Conservation (phyloP, 2,888 invertebrate genomes). For the Ametastegia equiseti region DNA sequence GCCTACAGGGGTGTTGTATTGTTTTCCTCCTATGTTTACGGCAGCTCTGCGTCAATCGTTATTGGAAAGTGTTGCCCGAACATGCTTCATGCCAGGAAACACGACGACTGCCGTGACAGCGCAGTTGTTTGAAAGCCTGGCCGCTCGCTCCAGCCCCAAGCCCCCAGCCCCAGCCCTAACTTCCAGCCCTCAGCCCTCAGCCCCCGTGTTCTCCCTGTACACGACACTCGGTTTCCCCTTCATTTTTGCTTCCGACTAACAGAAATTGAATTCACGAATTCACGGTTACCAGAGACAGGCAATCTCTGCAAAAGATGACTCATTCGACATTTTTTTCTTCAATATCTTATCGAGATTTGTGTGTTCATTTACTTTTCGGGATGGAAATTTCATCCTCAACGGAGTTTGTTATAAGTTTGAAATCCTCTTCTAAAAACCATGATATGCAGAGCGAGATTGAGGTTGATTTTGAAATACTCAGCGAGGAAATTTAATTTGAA, state of each 20-base stretch:
- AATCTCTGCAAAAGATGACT: conserved; percentile 4
- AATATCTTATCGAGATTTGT: not conserved
- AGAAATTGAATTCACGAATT: conserved; percentile 21
- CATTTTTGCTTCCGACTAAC: not conserved
- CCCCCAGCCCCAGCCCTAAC: not conserved
- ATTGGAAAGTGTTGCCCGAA: conserved; percentile 41
- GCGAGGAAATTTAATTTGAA: not conserved
- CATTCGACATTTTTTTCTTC: not conserved
- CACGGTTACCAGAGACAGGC: not conserved
- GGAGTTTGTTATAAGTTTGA: not conserved
- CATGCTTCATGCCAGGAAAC: conserved; percentile 36
- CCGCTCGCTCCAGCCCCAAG: not conserved
- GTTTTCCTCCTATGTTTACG: conserved; percentile 24
- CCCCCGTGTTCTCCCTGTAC: not conserved
- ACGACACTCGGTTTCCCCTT: conserved; percentile 5
- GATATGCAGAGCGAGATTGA: too few species aligned
- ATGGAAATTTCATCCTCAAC: not conserved
- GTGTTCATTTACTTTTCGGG: not conserved
- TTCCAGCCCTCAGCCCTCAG: too few species aligned
- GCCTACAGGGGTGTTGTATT: conserved; percentile 2
- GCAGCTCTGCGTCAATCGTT: conserved; percentile 38
- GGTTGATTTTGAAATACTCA: not conserved
- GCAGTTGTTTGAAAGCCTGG: conserved; percentile 3
- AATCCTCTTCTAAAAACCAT: not conserved
- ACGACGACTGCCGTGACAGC: conserved; percentile 24